Evolutionary conservation across 2,113 vertebrate genomes (phyloP).

Genomic region (Phrynosoma platyrhinos): DNA sequence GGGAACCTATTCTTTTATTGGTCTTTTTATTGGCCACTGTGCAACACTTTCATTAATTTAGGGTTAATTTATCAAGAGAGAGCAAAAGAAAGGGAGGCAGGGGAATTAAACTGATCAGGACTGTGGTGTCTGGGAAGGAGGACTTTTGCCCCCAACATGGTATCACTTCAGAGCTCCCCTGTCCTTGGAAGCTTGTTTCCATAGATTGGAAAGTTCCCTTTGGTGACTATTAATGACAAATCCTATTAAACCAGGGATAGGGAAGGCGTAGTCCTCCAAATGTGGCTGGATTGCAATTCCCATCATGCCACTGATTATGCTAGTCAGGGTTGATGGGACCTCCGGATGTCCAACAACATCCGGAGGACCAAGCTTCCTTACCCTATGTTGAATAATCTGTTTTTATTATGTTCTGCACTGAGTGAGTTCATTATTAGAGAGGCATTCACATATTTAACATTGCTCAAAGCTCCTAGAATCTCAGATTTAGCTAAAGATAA

Average conservation of each 20-base stretch:
- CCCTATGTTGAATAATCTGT: slow-evolving; percentile 11
- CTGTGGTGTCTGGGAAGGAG: background rate
- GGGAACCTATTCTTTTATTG: background rate
- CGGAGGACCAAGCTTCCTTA: too few species aligned
- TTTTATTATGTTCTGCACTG: background rate
- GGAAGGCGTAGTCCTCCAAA: too few species aligned
- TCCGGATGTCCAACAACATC: too few species aligned
- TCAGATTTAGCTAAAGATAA: background rate
- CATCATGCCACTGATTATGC: too few species aligned
- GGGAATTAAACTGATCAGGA: background rate
- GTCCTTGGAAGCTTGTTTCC: background rate
- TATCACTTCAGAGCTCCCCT: background rate
- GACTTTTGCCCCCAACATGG: too few species aligned
- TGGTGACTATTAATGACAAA: background rate
- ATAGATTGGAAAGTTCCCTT: background rate
- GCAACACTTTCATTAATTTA: background rate
- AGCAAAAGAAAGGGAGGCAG: background rate
- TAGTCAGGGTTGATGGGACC: too few species aligned
- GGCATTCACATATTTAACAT: background rate
- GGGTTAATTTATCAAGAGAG: background rate
- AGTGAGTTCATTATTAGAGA: background rate
- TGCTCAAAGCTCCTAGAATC: background rate
- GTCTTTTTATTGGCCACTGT: too few species aligned
- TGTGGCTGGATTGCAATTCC: too few species aligned
- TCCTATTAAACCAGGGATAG: too few species aligned